These are phyloP conservation scores for Hyalella azteca DNA, from an alignment of 2,888 invertebrate genomes.

Conservation along the genomic window DNA sequence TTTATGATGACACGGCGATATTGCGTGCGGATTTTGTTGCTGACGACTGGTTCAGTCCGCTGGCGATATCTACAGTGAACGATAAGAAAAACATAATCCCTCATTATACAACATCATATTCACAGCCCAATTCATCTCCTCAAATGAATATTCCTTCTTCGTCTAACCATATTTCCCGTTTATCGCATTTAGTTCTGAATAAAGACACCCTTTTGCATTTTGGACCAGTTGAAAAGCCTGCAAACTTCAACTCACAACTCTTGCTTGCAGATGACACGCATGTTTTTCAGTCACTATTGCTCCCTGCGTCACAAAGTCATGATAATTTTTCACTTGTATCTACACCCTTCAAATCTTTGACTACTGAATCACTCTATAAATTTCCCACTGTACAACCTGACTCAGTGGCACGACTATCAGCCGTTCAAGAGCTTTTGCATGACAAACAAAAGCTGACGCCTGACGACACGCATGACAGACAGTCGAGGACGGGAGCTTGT, in stretches of 20 bases:
- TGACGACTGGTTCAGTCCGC: too few species aligned
- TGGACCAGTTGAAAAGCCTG: neutral
- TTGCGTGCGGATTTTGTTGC: too few species aligned
- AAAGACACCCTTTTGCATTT: neutral
- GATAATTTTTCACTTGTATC: neutral
- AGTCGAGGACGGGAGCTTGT: neutral
- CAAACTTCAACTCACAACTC: neutral
- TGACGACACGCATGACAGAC: neutral
- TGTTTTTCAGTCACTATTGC: neutral
- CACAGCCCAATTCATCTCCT: neutral
- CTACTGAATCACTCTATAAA: neutral
- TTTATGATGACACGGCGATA: too few species aligned
- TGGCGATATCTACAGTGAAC: too few species aligned
- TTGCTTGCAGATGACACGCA: neutral
- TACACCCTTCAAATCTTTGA: neutral
- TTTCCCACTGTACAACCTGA: neutral
- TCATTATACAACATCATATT: neutral
- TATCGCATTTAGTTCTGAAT: neutral
- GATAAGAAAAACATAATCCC: neutral
- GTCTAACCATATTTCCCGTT: neutral
- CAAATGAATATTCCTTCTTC: neutral
- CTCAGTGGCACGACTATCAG: neutral
- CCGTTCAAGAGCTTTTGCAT: conserved; percentile 15
- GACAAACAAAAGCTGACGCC: neutral
- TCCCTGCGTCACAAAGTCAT: neutral